phyloP scores from a whole-genome alignment of 2,113 vertebrate species.

The Passer domesticus region DNA sequence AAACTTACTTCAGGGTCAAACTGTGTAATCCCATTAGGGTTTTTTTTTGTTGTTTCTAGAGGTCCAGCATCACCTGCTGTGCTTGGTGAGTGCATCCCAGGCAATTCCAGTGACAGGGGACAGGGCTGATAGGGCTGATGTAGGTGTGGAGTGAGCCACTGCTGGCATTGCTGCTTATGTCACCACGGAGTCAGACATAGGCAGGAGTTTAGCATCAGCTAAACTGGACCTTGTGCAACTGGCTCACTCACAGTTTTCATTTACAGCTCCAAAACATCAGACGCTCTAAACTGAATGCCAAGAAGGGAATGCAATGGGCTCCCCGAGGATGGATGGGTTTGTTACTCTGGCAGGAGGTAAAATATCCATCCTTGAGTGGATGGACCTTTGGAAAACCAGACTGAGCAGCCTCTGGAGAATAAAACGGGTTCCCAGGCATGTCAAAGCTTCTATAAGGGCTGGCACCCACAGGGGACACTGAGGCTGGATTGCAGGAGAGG shows the following conservation, averaged over 20 bases:
- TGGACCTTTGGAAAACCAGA: background rate
- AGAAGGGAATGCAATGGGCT: background rate
- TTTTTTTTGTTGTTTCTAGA: background rate
- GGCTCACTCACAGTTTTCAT: background rate
- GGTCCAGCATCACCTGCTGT: background rate
- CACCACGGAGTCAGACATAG: accelerated
- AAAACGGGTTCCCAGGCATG: background rate
- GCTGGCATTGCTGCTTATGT: accelerated
- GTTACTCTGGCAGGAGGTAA: background rate
- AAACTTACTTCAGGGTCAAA: background rate
- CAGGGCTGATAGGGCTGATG: background rate
- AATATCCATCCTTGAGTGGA: background rate
- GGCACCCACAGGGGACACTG: background rate
- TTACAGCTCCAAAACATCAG: background rate
- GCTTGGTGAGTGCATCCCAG: background rate
- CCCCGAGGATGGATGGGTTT: background rate
- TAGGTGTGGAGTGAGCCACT: background rate
- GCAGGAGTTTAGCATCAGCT: background rate
- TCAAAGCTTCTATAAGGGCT: background rate
- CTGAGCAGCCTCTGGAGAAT: background rate
- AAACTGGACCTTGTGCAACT: background rate
- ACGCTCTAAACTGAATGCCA: background rate
- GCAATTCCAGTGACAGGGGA: background rate
- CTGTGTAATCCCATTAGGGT: background rate
- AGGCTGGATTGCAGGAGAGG: background rate